Percentiles rank a stretch among this genome's conserved stretches.
These are phyloP conservation scores for Aplysina aerophoba DNA, from an alignment of 37 sponge, comb jelly and placozoan genomes.

Conservation along the genomic window DNA sequence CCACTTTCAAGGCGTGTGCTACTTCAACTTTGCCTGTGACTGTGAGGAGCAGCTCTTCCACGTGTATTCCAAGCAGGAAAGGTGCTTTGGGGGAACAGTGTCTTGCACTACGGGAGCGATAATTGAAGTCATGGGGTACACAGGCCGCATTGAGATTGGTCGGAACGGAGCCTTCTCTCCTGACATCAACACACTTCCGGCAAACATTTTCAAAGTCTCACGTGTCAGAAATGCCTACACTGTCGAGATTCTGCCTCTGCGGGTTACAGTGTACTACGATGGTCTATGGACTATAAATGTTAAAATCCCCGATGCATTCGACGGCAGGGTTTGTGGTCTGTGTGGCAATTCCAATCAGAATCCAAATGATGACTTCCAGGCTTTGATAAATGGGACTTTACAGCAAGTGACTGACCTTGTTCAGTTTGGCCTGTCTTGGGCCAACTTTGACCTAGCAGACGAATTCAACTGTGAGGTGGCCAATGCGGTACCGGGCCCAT, in stretches of 20 bases:
- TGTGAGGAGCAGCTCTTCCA: background rate
- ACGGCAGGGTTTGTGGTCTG: background rate
- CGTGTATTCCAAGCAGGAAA: background rate
- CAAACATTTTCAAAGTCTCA: background rate
- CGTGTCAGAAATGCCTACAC: background rate
- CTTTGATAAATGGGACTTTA: background rate
- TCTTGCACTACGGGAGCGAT: background rate
- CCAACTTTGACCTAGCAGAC: background rate
- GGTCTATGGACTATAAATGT: background rate
- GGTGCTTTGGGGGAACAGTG: too few species aligned
- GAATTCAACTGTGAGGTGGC: background rate
- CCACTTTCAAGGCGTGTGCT: slow-evolving; percentile 15
- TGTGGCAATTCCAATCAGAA: background rate
- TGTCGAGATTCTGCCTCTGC: background rate
- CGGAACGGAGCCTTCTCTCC: background rate
- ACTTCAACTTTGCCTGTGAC: background rate
- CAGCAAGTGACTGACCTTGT: background rate
- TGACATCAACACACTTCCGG: background rate
- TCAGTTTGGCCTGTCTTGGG: background rate
- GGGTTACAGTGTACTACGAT: background rate
- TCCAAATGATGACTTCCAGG: slow-evolving; percentile 4
- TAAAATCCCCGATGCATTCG: background rate
- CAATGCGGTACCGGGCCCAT: background rate
- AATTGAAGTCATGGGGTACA: background rate
- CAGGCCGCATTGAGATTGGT: background rate